Evolutionary conservation across 2,888 invertebrate genomes (phyloP).

Genomic region (Idaea dimidiata): DNA sequence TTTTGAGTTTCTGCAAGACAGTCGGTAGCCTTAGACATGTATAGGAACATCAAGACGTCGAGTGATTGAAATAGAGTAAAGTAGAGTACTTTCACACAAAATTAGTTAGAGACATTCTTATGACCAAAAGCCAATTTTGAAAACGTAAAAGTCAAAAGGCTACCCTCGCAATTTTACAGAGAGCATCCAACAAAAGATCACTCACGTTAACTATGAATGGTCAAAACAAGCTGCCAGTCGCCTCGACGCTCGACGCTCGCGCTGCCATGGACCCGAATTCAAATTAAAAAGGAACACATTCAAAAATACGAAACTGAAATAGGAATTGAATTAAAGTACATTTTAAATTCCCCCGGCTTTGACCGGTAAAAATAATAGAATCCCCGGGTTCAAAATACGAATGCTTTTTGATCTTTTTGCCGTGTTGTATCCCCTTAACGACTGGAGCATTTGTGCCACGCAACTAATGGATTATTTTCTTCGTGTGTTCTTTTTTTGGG

Average conservation of each 20-base stretch:
- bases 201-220: conserved; percentile 78
- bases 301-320: conserved; percentile 65
- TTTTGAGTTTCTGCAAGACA: too few species aligned
- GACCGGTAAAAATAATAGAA: conserved; percentile 75
- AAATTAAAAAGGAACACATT: conserved; percentile 74
- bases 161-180: conserved; percentile 74
- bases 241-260: too few species aligned
- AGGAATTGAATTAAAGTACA: conserved; percentile 79
- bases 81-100: conserved; percentile 12
- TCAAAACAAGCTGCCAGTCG: conserved; percentile 55
- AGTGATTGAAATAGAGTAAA: too few species aligned
- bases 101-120: conserved; percentile 42
- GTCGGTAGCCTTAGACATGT: too few species aligned
- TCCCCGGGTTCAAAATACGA: conserved; percentile 61
- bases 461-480: conserved; percentile 81
- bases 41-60: too few species aligned
- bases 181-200: conserved; percentile 76
- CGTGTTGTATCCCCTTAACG: conserved; percentile 69
- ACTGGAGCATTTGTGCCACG: conserved; percentile 69
- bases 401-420: conserved; percentile 72
- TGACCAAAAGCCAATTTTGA: conserved; percentile 61
- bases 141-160: conserved; percentile 65
- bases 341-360: conserved; percentile 74
- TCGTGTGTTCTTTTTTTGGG: conserved; percentile 70
- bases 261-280: conserved; percentile 61